Evolutionary conservation across 2,888 invertebrate genomes (phyloP), one percentile per base, ranked within the genome.

Genomic region (Nasonia oneida): DNA sequence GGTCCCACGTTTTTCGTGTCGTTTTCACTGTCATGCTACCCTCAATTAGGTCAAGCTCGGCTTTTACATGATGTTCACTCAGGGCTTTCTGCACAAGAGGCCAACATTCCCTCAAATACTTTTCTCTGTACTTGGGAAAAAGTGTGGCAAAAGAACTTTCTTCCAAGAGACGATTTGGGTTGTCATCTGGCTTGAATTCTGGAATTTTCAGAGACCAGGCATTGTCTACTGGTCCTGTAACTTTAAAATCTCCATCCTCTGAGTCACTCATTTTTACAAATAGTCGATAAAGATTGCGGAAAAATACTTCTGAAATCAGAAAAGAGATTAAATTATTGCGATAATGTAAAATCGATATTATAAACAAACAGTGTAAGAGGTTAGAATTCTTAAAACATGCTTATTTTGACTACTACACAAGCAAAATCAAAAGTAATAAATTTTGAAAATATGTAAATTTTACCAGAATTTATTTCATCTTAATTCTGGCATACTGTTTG

Each of bases 1-100:
- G 99, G 94, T 99, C 99, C 98, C 98, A 99, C 0, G 99, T 99
- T 94, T 99, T 99, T 81, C 97, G 95, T 0, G 99, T 99, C 0
- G 99, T 99, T 93, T 95, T 95, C 0, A 99, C 99, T 0, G 96
- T 96, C 97, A 99, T 97, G 90, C 98, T 98, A 70, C 99, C 96
- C 94, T 99, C 99, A 6, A 99, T 95, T 2, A 98, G 94, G 94
- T 99, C 99, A 88, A 99, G 94, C 91, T 99, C 98, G 0, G 97
- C 98, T 90, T 96, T 96, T 14, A 99, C 93, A 89, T 96, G 95
- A 93, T 97, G 96, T 90, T 98, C 97, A 50, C 95, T 95, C 33
- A 99, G 93, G 0, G 96, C 95, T 94, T 98, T 98, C 91, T 98
- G 96, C 0, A 99, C 97, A 3, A 99, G 94, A 0, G 99, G 98